These are phyloP conservation scores for Gymnoscelis rufifasciata DNA, from an alignment of 2,888 invertebrate genomes.

Conservation along the genomic window DNA sequence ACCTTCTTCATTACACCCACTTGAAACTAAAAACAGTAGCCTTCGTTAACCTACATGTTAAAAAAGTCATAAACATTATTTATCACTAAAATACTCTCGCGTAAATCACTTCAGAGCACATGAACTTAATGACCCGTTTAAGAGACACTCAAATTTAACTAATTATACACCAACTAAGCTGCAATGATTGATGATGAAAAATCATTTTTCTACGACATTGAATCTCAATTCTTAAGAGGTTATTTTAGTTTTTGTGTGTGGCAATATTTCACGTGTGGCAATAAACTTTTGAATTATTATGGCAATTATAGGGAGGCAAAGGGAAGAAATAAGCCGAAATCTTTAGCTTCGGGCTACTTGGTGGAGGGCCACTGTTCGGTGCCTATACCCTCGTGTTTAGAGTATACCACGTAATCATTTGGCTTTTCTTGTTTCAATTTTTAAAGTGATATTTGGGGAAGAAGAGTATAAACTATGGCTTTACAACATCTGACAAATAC, in stretches of 20 bases:
- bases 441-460: too few species aligned
- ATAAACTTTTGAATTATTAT: conserved; percentile 60
- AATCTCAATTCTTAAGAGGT: conserved; percentile 20
- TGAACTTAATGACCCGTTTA: conserved; percentile 13
- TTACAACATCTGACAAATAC: neutral
- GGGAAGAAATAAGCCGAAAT: conserved; percentile 56
- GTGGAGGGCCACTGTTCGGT: conserved; percentile 71
- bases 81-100: neutral
- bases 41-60: conserved; percentile 6
- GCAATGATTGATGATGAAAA: conserved; percentile 16
- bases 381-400: conserved; percentile 37
- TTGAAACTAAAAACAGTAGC: conserved; percentile 4
- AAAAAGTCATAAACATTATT: conserved; percentile 7
- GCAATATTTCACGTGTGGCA: conserved; percentile 54
- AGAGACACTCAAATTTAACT: conserved; percentile 12
- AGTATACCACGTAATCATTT: conserved; percentile 22
- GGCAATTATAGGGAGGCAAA: conserved; percentile 60
- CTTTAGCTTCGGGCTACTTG: conserved; percentile 50
- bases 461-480: too few species aligned
- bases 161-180: conserved; percentile 17
- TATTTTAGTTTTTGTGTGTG: conserved; percentile 23
- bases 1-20: neutral
- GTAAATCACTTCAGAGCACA: conserved; percentile 7
- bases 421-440: conserved; percentile 8
- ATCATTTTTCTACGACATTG: conserved; percentile 19